Percentiles rank a stretch among this genome's conserved stretches.
These are phyloP conservation scores for Drosophila anomelani DNA, from an alignment of 2,888 invertebrate species.

Conservation along the genomic window DNA sequence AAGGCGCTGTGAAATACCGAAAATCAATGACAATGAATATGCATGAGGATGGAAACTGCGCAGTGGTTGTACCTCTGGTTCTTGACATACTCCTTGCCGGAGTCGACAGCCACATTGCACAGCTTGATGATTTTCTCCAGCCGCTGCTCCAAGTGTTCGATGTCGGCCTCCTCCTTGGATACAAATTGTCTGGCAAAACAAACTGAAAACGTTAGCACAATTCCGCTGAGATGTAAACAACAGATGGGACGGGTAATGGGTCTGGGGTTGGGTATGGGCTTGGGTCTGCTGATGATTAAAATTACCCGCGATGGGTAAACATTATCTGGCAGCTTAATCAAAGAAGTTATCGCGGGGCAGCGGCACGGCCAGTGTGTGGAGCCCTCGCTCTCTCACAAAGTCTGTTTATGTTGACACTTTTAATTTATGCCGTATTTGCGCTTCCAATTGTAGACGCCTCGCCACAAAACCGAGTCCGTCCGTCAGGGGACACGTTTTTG, in stretches of 20 bases:
- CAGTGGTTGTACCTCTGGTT: constrained; percentile 91
- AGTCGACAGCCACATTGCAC: constrained; percentile 95
- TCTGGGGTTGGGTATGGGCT: constrained; percentile 6
- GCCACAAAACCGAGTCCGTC: constrained; percentile 13
- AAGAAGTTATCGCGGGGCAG: constrained; percentile 25
- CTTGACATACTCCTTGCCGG: constrained; percentile 95
- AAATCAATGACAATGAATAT: constrained; percentile 30
- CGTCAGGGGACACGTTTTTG: constrained; percentile 28
- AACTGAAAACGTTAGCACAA: constrained; percentile 57
- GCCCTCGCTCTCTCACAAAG: constrained; percentile 25
- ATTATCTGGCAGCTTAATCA: constrained; percentile 52
- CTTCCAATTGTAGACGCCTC: constrained; percentile 51
- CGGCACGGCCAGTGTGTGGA: neutral
- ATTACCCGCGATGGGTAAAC: constrained; percentile 42
- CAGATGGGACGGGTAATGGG: constrained; percentile 27
- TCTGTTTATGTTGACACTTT: constrained; percentile 65
- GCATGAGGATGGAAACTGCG: constrained; percentile 13
- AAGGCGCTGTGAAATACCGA: constrained; percentile 87
- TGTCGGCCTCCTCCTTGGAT: constrained; percentile 93
- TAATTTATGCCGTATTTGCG: constrained; percentile 65
- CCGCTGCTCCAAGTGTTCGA: constrained; percentile 94
- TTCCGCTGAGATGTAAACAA: constrained; percentile 49
- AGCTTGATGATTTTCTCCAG: constrained; percentile 96
- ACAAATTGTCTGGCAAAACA: constrained; percentile 89
- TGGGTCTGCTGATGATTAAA: constrained; percentile 52